Percentiles rank a stretch among this genome's conserved stretches.
phyloP scores from a whole-genome alignment of 2,797 vertebrate species.

The Tokudaia muenninki region DNA sequence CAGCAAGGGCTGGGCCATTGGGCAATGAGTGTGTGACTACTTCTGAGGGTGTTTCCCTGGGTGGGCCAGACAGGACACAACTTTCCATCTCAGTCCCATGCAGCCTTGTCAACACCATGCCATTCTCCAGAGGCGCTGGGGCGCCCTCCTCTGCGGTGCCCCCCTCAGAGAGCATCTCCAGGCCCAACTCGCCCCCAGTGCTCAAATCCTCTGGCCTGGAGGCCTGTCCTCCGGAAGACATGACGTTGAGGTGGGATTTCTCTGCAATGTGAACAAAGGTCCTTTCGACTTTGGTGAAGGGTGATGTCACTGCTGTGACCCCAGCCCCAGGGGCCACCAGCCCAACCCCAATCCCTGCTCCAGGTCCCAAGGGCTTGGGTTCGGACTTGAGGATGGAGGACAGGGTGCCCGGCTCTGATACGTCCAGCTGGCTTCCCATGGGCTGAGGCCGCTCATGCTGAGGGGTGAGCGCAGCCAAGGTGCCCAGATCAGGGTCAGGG shows the following conservation, averaged over 20 bases:
- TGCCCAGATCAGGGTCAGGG: constrained; percentile 92
- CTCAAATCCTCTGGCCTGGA: constrained; percentile 88
- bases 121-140: constrained; percentile 83
- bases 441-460: constrained; percentile 92
- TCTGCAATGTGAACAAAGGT: constrained; percentile 98
- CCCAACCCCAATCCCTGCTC: constrained; percentile 74
- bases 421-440: constrained; percentile 91
- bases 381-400: constrained; percentile 95
- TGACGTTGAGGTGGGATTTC: constrained; percentile 97
- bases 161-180: constrained; percentile 87
- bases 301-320: constrained; percentile 89
- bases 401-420: constrained; percentile 93
- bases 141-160: constrained; percentile 79
- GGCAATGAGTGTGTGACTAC: constrained; percentile 78
- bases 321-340: constrained; percentile 57
- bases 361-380: constrained; percentile 89
- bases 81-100: constrained; percentile 85
- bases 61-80: constrained; percentile 76
- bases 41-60: constrained; percentile 78
- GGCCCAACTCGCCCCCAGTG: constrained; percentile 82
- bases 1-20: constrained; percentile 67
- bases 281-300: constrained; percentile 98
- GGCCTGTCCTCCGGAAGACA: constrained; percentile 92
- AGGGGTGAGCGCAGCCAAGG: constrained; percentile 90
- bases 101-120: constrained; percentile 81